Conservation (phyloP, 2,797 vertebrate species). For the Neopelma chrysocephalum region DNA sequence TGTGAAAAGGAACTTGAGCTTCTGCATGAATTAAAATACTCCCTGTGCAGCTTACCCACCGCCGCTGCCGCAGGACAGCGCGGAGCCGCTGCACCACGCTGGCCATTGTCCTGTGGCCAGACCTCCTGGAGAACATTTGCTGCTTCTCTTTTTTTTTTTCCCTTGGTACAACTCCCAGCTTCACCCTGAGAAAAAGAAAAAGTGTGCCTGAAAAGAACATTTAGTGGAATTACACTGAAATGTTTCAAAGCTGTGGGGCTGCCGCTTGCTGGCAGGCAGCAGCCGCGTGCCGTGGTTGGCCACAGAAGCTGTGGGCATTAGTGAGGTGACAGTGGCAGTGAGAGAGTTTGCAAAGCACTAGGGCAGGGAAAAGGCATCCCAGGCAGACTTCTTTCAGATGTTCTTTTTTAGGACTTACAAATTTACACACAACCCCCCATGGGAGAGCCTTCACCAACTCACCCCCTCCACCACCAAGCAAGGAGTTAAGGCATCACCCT, state of each 20-base stretch:
- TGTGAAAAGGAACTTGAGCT: neutral
- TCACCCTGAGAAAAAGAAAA: neutral
- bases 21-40: neutral
- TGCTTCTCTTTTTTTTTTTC: neutral
- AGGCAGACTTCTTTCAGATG: neutral
- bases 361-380: neutral
- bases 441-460: neutral
- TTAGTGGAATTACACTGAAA: neutral
- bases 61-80: accelerated
- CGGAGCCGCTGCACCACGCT: accelerated
- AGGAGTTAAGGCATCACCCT: neutral
- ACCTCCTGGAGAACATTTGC: neutral
- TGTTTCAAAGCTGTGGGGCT: neutral
- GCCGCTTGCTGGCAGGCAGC: neutral
- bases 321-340: neutral
- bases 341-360: neutral
- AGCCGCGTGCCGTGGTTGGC: neutral
- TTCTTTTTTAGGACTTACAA: neutral
- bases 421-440: neutral
- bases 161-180: neutral
- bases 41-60: neutral
- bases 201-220: neutral
- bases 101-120: neutral
- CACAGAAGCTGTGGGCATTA: neutral
- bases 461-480: neutral